Evolutionary conservation across 2,113 vertebrate species (phyloP).

Genomic region (Heptranchias perlo): DNA sequence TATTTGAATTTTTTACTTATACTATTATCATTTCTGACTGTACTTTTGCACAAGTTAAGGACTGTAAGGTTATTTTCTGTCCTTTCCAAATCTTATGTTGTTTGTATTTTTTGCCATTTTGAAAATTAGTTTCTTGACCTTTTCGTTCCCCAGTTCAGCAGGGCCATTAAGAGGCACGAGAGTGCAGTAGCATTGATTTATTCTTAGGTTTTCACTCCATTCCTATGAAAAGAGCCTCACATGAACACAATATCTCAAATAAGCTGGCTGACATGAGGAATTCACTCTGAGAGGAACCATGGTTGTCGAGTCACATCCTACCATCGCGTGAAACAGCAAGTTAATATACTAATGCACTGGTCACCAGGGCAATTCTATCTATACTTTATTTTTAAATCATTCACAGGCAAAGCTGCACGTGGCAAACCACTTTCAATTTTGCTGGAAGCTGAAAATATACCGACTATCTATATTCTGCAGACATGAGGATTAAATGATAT

Average conservation of each 20-base stretch:
- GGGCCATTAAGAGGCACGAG: not conserved
- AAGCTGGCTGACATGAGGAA: not conserved
- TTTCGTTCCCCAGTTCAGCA: not conserved
- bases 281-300: not conserved
- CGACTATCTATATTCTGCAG: constrained; percentile 23
- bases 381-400: not conserved
- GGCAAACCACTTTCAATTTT: constrained; percentile 12
- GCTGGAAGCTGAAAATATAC: not conserved
- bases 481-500: constrained; percentile 9
- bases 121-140: not conserved
- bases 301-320: not conserved
- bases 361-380: not conserved
- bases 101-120: not conserved
- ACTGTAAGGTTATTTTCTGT: not conserved
- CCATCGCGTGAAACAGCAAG: not conserved
- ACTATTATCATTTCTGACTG: not conserved
- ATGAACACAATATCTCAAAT: not conserved
- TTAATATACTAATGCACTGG: not conserved
- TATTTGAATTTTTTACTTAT: not conserved
- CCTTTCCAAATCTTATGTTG: not conserved
- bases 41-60: not conserved
- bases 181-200: not conserved
- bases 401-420: not conserved
- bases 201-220: not conserved
- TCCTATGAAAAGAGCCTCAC: not conserved